Conservation (phyloP, 2,113 vertebrate species). For the Pungitius pungitius region DNA sequence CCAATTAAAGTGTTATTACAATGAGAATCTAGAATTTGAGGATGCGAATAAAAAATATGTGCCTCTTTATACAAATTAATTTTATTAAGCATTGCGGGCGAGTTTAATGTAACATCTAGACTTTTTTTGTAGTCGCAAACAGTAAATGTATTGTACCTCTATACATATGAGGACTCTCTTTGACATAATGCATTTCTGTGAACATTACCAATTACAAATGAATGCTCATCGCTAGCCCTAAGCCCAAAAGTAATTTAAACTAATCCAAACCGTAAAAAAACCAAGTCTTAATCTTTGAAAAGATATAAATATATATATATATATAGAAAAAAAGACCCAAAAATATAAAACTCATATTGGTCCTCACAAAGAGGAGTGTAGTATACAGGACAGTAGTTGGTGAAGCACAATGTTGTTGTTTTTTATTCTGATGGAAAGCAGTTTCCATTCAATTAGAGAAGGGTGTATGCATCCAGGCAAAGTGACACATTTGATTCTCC, state of each 20-base stretch:
- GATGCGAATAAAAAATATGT: neutral
- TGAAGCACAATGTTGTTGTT: neutral
- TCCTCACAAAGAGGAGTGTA: neutral
- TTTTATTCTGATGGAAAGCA: neutral
- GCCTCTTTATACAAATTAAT: neutral
- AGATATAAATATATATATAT: too few relatives aligned
- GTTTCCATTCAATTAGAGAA: neutral
- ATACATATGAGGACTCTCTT: neutral
- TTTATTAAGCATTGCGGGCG: neutral
- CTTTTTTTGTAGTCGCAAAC: too few relatives aligned
- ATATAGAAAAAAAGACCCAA: too few relatives aligned
- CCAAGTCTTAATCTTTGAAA: too few relatives aligned
- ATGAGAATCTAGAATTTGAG: neutral
- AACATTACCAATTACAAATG: too few relatives aligned
- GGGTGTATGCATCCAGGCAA: neutral
- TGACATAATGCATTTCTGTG: too few relatives aligned
- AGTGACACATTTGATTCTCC: neutral
- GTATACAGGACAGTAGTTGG: neutral
- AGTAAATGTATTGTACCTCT: neutral
- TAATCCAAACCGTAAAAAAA: too few relatives aligned
- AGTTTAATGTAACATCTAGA: too few relatives aligned
- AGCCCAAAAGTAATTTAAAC: too few relatives aligned
- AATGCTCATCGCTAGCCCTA: too few relatives aligned
- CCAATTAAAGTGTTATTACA: neutral
- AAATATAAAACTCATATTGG: neutral